Percentiles rank a stretch among this genome's conserved stretches.
Conservation (phyloP, 1,140 invertebrate genomes). For the Philopotamus ludificatus region DNA sequence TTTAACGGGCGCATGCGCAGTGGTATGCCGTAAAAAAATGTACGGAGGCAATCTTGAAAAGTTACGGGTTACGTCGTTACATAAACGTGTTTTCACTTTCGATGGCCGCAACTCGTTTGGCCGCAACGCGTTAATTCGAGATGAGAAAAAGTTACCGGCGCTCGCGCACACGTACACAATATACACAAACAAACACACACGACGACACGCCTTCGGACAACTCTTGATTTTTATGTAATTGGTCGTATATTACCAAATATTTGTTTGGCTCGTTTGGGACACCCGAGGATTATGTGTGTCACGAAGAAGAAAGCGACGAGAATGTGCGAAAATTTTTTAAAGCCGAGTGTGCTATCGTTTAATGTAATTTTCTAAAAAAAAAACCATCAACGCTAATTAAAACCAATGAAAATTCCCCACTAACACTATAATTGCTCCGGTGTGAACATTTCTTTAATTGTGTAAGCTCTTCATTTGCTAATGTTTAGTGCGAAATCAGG, state of each 20-base stretch:
- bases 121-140: constrained; percentile 19
- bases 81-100: constrained; percentile 28
- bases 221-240: constrained; percentile 1
- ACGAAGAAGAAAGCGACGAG: neutral
- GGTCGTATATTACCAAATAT: constrained; percentile 1
- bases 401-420: no score
- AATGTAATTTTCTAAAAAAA: no score
- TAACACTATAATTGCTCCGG: no score
- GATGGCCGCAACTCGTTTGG: constrained; percentile 23
- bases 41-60: neutral
- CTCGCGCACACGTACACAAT: neutral
- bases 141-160: constrained; percentile 15
- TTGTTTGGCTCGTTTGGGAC: neutral
- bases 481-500: no score
- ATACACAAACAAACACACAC: neutral
- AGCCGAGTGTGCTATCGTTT: no score
- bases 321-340: no score
- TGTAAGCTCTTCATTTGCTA: no score
- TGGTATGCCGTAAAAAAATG: neutral
- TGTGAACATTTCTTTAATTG: no score
- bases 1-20: neutral
- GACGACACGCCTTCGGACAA: neutral
- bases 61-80: constrained; percentile 7
- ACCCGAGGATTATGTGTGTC: neutral
- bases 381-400: no score